A percentile compares a stretch with the other conserved stretches of the same genome.
These are phyloP conservation scores for Cyanoramphus novaezelandiae DNA, from an alignment of 2,113 vertebrate genomes.

Conservation along the genomic window DNA sequence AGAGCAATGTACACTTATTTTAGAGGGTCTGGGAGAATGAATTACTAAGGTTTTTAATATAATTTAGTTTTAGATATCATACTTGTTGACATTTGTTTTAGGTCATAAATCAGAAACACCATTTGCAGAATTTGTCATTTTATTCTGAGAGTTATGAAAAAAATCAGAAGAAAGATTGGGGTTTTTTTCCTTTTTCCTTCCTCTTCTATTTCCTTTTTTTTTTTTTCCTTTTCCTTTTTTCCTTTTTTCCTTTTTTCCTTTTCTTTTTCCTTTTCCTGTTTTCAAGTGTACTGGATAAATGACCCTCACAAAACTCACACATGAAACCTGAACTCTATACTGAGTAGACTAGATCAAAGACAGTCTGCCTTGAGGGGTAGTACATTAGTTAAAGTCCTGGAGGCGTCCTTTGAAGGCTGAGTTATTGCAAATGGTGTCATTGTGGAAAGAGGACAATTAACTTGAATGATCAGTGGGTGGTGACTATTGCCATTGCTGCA, in stretches of 20 bases:
- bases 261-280: not conserved
- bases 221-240: too few species aligned
- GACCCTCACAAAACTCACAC: not conserved
- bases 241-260: too few species aligned
- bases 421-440: not conserved
- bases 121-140: not conserved
- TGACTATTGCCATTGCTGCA: slow-evolving; percentile 14
- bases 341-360: not conserved
- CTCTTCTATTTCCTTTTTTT: too few species aligned
- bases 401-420: slow-evolving; percentile 23
- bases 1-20: not conserved
- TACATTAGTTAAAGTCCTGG: not conserved
- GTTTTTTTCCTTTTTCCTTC: not conserved
- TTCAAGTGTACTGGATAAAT: not conserved
- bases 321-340: not conserved
- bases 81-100: not conserved
- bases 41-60: not conserved
- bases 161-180: not conserved
- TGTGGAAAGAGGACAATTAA: slow-evolving; percentile 39
- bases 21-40: not conserved
- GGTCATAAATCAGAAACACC: not conserved
- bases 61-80: not conserved
- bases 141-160: not conserved
- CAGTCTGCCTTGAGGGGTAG: not conserved
- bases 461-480: not conserved